Conservation (phyloP, 2,113 vertebrate genomes). For the Camelus bactrianus region DNA sequence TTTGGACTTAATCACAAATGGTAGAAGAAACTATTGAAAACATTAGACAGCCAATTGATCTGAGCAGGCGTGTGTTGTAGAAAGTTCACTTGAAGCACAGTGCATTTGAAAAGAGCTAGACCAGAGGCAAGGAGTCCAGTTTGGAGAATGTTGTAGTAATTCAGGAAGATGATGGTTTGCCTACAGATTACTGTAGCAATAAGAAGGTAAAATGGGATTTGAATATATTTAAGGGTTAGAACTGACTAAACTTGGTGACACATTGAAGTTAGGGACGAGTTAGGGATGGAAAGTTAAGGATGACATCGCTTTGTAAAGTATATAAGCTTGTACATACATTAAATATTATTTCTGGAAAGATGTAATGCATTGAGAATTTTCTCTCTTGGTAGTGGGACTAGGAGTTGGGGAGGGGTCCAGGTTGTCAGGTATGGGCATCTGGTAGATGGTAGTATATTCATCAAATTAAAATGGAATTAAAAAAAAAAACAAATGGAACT, state of each 20-base stretch:
- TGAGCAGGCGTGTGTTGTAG: not conserved
- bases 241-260: not conserved
- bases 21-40: not conserved
- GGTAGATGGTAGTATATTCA: not conserved
- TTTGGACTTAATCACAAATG: not conserved
- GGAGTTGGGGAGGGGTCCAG: not conserved
- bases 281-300: not conserved
- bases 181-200: not conserved
- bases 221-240: not conserved
- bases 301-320: not conserved
- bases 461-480: not conserved
- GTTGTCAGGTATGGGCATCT: not conserved
- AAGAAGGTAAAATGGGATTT: not conserved
- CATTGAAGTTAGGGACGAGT: not conserved
- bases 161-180: not conserved
- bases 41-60: not conserved
- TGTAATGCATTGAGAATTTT: not conserved
- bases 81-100: not conserved
- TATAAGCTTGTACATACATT: not conserved
- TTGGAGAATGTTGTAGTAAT: not conserved
- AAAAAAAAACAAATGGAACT: not conserved
- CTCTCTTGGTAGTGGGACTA: not conserved
- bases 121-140: not conserved
- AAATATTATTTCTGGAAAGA: slow-evolving; percentile 47
- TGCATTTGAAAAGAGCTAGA: not conserved